phyloP scores from a whole-genome alignment of 1,140 invertebrate genomes.

The Bicyclus anynana region DNA sequence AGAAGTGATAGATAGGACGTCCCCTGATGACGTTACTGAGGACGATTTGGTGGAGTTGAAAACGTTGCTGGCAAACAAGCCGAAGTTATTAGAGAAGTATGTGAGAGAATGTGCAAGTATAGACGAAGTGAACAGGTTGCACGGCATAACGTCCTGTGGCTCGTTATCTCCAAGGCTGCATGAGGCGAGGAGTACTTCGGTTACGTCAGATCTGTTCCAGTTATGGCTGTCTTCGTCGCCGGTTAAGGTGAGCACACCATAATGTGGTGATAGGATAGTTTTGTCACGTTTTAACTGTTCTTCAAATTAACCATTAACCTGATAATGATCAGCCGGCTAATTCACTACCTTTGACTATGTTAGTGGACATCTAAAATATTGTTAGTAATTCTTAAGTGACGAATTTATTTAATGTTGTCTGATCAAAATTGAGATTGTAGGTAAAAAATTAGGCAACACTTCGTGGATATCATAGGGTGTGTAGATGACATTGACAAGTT shows the following conservation, averaged over 20 bases:
- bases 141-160: conserved; percentile 72
- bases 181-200: conserved; percentile 80
- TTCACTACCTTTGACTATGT: no score
- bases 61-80: conserved; percentile 54
- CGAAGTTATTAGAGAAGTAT: conserved; percentile 81
- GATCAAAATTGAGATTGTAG: no score
- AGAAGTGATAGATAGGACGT: conserved; percentile 54
- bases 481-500: no score
- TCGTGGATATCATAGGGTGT: no score
- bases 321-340: no score
- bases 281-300: not conserved
- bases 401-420: no score
- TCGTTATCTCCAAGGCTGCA: conserved; percentile 78
- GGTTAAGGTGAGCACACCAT: conserved; percentile 79
- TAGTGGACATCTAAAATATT: no score
- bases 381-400: no score
- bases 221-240: conserved; percentile 87
- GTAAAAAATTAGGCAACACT: no score
- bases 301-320: no score
- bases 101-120: conserved; percentile 83
- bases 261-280: conserved; percentile 15
- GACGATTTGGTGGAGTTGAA: conserved; percentile 62
- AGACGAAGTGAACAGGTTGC: conserved; percentile 79
- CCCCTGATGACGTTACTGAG: conserved; percentile 56
- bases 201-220: conserved; percentile 91